A percentile compares a stretch with the other conserved stretches of the same genome.
Evolutionary conservation across 2,888 invertebrate genomes (phyloP).

Genomic region (Folsomia candida): DNA sequence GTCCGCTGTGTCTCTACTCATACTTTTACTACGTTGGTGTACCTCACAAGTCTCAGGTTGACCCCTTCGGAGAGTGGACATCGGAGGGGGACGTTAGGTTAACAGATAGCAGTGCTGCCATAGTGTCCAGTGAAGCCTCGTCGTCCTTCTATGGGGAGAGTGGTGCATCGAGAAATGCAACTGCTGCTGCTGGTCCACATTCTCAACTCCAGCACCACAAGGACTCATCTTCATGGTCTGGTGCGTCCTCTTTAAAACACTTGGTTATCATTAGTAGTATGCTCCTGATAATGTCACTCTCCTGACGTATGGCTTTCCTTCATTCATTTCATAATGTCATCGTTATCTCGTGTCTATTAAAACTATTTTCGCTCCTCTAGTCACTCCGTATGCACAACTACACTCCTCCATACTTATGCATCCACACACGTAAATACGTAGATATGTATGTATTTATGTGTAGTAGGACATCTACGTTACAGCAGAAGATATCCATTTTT

Average conservation of each 20-base stretch:
- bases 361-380: neutral
- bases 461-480: neutral
- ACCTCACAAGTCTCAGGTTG: neutral
- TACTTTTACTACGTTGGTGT: slow-evolving; percentile 15
- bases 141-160: neutral
- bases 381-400: too few relatives aligned
- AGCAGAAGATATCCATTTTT: neutral
- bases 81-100: too few relatives aligned
- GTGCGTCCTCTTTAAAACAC: neutral
- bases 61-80: too few relatives aligned
- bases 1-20: slow-evolving; percentile 13
- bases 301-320: neutral
- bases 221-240: neutral
- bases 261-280: neutral
- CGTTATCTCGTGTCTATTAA: neutral
- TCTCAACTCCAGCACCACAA: too few relatives aligned
- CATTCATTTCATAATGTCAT: neutral
- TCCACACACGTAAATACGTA: too few relatives aligned
- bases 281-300: neutral
- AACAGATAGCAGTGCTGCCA: neutral
- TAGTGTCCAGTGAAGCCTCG: neutral
- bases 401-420: neutral
- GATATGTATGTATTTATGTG: too few relatives aligned
- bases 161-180: too few relatives aligned
- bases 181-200: neutral